phyloP scores from a whole-genome alignment of 2,888 invertebrate genomes.

The Yponomeuta sedellus region DNA sequence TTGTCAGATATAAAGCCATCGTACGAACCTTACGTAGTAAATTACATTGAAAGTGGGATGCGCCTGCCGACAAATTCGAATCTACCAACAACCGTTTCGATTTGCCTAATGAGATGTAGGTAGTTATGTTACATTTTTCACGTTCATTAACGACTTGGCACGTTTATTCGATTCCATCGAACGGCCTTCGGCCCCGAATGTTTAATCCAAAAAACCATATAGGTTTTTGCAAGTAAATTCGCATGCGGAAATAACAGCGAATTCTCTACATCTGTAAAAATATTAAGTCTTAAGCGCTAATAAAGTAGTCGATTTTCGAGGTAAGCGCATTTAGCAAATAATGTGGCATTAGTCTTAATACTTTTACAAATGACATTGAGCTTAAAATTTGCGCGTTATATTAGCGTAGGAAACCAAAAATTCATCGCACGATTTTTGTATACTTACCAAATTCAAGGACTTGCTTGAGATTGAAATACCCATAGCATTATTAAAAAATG shows the following conservation, averaged over 20 bases:
- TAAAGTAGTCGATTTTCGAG: constrained; percentile 28
- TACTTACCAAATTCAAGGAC: too few relatives aligned
- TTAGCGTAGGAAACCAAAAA: background rate
- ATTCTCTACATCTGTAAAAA: constrained; percentile 8
- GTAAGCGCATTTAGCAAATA: constrained; percentile 31
- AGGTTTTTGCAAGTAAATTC: background rate
- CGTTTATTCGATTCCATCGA: constrained; percentile 7
- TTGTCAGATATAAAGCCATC: constrained; percentile 20
- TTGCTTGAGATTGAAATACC: too few relatives aligned
- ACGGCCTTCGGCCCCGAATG: background rate
- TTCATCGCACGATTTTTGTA: too few relatives aligned
- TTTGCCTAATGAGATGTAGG: constrained; percentile 5
- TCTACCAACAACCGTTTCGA: background rate
- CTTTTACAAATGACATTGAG: constrained; percentile 37
- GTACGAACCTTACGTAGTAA: constrained; percentile 1
- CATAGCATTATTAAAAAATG: too few relatives aligned
- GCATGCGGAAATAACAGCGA: constrained; percentile 1
- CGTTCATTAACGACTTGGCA: background rate
- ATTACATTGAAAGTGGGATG: constrained; percentile 6
- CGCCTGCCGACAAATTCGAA: background rate
- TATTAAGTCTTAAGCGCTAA: constrained; percentile 27
- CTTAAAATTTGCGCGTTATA: constrained; percentile 17
- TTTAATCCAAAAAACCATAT: background rate
- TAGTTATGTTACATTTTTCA: constrained; percentile 1
- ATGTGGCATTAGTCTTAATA: constrained; percentile 38